Base-by-base conservation (phyloP, 2,797 vertebrate genomes). In the Sebastes nivosus region DNA sequence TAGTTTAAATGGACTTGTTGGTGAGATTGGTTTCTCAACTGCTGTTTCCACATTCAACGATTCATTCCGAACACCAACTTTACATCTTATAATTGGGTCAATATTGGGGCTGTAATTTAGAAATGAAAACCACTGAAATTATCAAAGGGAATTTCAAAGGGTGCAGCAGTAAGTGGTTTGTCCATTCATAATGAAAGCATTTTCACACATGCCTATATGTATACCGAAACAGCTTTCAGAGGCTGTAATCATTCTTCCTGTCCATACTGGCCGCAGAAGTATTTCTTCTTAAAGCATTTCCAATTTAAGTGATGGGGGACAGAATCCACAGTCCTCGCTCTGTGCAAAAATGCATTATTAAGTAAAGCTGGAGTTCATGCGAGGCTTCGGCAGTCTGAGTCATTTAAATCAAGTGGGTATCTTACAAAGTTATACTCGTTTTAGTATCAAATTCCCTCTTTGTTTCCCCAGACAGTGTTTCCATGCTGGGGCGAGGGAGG, bases 351-450 rank as follows among this genome's bases (percentile, higher is more conserved):
- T 18, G 30, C 42, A 50, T 36, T n/a, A 55, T 66, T 46, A 16
- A 57, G 27, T 36, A 36, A 42, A 77, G 50, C 67, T 78, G 75
- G 59, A 71, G 67, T 24, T 71, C 52, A 59, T 29, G 29, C 24
- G 27, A 79, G 36, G 29, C 25, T 71, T 22, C 52, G 32, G 50
- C 69, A 50, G 16, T 34, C 34, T 3, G 34, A 50, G 10, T 66
- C 59, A 57, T 57, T 55, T 18, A 61, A 25, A 34, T 67, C 18
- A 61, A 69, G 22, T 2, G 3, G 4, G 25, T 25, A 24, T 64
- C 59, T 77, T 18, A 25, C n/a, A 71, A 71, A 46, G 67, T 65
- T 38, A 34, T 10, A 34, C 7, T 61, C 18, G 0, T 36, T 70
- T 42, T 32, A 32, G 67, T 4, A 18, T 13, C 6, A 42, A 32